Evolutionary conservation across 2,113 vertebrate genomes (phyloP).

Genomic region (Paracanthobrama guichenoti): DNA sequence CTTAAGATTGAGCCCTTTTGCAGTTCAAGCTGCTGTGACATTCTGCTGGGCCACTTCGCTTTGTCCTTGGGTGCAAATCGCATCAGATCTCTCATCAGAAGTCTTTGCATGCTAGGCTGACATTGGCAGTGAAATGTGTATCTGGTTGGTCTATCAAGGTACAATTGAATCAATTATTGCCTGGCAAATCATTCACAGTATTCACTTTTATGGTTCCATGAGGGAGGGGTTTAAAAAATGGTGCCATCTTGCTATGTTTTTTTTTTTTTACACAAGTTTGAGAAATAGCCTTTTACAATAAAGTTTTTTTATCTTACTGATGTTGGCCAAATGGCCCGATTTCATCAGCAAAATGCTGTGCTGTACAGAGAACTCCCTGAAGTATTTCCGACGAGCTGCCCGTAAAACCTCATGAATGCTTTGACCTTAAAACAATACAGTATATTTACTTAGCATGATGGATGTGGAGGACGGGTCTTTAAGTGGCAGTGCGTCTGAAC

Average conservation of each 20-base stretch:
- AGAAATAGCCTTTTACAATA: background rate
- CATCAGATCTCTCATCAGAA: conserved; percentile 51
- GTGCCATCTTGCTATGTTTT: conserved; percentile 21
- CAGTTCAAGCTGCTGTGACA: conserved; percentile 71
- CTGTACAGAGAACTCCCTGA: background rate
- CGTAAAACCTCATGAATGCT: conserved; percentile 21
- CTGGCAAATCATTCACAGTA: background rate
- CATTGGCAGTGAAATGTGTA: conserved; percentile 20
- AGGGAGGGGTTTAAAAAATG: conserved; percentile 37
- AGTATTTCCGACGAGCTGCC: background rate
- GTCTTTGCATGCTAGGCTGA: conserved; percentile 31
- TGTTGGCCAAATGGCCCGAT: background rate
- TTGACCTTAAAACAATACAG: conserved; percentile 41
- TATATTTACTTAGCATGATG: conserved; percentile 38
- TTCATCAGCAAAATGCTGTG: conserved; percentile 5
- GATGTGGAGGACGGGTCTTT: conserved; percentile 4
- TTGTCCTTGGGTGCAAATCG: conserved; percentile 66
- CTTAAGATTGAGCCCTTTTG: conserved; percentile 72
- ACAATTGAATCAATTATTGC: conserved; percentile 41
- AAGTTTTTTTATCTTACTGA: background rate
- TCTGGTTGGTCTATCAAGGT: conserved; percentile 52
- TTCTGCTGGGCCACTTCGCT: conserved; percentile 66
- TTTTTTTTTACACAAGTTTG: conserved; percentile 22
- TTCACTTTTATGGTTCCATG: background rate
- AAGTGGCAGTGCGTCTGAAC: conserved; percentile 8